A percentile compares a stretch with the other conserved stretches of the same genome.
These are phyloP conservation scores for Narcine bancroftii DNA, from an alignment of 2,113 vertebrate genomes.

Conservation along the genomic window DNA sequence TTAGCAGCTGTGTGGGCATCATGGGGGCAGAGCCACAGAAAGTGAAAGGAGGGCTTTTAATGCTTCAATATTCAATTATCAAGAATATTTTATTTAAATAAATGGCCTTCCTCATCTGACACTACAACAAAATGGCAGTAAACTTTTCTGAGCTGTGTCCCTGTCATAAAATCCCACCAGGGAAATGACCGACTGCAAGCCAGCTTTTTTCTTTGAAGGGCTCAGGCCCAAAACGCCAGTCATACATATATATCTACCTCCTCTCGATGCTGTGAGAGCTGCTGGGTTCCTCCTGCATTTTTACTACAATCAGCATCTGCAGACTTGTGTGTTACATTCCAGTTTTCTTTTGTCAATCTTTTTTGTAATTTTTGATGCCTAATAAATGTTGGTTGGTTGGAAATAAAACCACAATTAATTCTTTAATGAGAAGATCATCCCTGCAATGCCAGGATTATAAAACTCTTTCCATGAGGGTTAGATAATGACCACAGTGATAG, in stretches of 20 bases:
- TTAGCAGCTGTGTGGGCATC: not conserved
- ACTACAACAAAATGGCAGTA: not conserved
- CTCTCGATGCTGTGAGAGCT: too few species aligned
- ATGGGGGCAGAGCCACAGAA: not conserved
- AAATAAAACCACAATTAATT: not conserved
- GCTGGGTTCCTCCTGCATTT: too few species aligned
- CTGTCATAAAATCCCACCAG: too few species aligned
- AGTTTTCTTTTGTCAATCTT: not conserved
- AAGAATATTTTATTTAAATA: not conserved
- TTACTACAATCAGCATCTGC: too few species aligned
- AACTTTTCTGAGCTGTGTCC: not conserved
- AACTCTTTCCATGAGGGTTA: not conserved
- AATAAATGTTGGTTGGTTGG: not conserved
- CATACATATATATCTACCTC: too few species aligned
- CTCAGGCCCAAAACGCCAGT: too few species aligned
- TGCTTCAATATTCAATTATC: not conserved
- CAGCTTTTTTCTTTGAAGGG: not conserved
- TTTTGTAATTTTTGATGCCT: not conserved
- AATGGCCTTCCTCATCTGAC: not conserved
- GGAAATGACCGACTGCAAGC: not conserved
- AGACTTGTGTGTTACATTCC: too few species aligned
- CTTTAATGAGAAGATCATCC: too few species aligned
- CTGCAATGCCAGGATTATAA: not conserved
- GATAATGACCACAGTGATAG: not conserved
- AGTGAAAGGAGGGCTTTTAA: not conserved